Evolutionary conservation across 2,113 vertebrate species (phyloP).

Genomic region (Dissostichus mawsoni): DNA sequence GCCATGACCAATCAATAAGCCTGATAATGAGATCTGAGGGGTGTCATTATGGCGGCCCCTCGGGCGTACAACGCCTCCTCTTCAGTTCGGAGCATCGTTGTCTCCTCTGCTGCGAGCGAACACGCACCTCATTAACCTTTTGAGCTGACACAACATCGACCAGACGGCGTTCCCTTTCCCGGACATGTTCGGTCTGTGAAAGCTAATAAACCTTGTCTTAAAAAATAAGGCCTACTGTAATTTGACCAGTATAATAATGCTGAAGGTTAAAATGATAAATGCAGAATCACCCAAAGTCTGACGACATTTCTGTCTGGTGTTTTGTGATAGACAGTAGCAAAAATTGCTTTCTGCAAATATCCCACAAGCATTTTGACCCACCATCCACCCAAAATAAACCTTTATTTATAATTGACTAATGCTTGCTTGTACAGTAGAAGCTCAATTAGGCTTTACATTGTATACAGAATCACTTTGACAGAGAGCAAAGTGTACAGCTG

Average conservation of each 20-base stretch:
- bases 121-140: slow-evolving; percentile 82
- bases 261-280: no score
- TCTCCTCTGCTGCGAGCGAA: slow-evolving; percentile 58
- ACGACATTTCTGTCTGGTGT: not conserved
- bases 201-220: slow-evolving; percentile 20
- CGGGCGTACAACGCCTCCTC: slow-evolving; percentile 54
- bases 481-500: not conserved
- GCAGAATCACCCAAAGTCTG: no score
- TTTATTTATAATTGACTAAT: not conserved
- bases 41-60: slow-evolving; percentile 71
- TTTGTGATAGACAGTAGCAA: slow-evolving; percentile 24
- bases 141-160: slow-evolving; percentile 58
- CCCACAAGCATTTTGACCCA: not conserved
- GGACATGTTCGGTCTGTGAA: slow-evolving; percentile 23
- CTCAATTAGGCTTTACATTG: slow-evolving; percentile 6
- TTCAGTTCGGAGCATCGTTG: slow-evolving; percentile 75
- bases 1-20: slow-evolving; percentile 83
- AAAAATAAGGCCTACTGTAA: no score
- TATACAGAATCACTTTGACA: not conserved
- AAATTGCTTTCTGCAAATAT: slow-evolving; percentile 48
- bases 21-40: slow-evolving; percentile 85
- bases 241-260: no score
- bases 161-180: slow-evolving; percentile 30
- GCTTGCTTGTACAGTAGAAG: slow-evolving; percentile 12
- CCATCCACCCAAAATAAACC: not conserved